Percentiles rank a stretch among this genome's conserved stretches.
These are phyloP conservation scores for Channa maculata DNA, from an alignment of 2,113 vertebrate genomes.

Conservation along the genomic window DNA sequence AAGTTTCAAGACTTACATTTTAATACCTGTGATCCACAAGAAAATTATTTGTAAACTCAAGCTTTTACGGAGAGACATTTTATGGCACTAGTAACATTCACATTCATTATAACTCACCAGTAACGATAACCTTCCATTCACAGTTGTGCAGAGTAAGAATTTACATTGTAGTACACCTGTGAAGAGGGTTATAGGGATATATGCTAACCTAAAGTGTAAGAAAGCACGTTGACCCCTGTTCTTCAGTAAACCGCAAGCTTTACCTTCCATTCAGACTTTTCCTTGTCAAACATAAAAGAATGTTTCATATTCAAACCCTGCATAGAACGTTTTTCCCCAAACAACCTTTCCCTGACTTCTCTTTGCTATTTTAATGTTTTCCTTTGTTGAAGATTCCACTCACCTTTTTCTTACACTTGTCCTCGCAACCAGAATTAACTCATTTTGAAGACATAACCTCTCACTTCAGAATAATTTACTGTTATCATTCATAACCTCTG, in stretches of 20 bases:
- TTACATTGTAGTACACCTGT: neutral
- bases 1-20: neutral
- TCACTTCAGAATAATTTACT: slow-evolving; percentile 50
- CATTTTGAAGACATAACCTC: slow-evolving; percentile 36
- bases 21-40: neutral
- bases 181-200: neutral
- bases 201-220: neutral
- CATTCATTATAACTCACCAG: no score
- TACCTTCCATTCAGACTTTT: neutral
- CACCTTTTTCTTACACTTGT: slow-evolving; percentile 24
- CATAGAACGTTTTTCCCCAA: slow-evolving; percentile 1
- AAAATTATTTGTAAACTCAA: neutral
- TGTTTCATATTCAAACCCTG: neutral
- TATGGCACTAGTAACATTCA: no score
- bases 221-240: neutral
- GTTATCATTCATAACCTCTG: slow-evolving; percentile 75
- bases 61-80: neutral
- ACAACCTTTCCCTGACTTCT: slow-evolving; percentile 34
- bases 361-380: slow-evolving; percentile 8
- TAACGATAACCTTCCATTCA: no score
- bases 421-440: slow-evolving; percentile 39
- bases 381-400: slow-evolving; percentile 27
- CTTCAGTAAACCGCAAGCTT: neutral
- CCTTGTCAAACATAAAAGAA: neutral
- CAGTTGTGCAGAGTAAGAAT: no score